Percentiles rank a stretch among this genome's conserved stretches.
Conservation (phyloP, 2,113 vertebrate species). For the Sarotherodon lohbergeri region DNA sequence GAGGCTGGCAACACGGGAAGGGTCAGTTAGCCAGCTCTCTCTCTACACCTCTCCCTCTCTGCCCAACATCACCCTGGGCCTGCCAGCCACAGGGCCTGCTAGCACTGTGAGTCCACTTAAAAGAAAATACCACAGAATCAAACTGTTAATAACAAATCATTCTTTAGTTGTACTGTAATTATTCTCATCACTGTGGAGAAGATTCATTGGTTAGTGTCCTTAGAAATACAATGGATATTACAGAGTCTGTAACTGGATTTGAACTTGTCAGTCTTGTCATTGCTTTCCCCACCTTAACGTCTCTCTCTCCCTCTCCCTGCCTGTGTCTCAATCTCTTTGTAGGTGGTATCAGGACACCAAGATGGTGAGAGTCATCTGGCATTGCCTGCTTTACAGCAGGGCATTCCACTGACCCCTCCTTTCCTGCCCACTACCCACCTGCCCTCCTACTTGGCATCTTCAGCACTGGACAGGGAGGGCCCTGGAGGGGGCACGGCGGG, state of each 20-base stretch:
- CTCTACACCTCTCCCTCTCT: conserved; percentile 96
- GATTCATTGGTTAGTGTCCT: background rate
- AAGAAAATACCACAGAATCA: background rate
- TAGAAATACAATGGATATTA: background rate
- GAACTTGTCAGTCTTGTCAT: background rate
- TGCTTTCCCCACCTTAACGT: background rate
- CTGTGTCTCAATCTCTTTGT: background rate
- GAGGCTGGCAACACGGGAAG: conserved; percentile 82
- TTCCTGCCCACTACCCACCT: conserved; percentile 87
- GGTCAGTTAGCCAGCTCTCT: conserved; percentile 84
- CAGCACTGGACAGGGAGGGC: conserved; percentile 81
- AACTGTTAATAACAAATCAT: background rate
- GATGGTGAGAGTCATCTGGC: conserved; percentile 82
- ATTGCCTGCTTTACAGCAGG: conserved; percentile 81
- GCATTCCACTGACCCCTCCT: conserved; percentile 76
- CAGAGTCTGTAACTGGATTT: background rate
- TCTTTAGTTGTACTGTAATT: background rate
- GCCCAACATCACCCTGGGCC: conserved; percentile 96
- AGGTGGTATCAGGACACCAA: conserved; percentile 83
- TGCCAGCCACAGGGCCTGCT: conserved; percentile 87
- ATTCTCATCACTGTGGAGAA: background rate
- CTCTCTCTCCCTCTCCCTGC: background rate
- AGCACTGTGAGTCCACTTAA: conserved; percentile 76
- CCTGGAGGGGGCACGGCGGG: conserved; percentile 47
- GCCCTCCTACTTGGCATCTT: conserved; percentile 84